A percentile compares a stretch with the other conserved stretches of the same genome.
Evolutionary conservation across 2,797 vertebrate species (phyloP).

Genomic region (Simalia tracyae): DNA sequence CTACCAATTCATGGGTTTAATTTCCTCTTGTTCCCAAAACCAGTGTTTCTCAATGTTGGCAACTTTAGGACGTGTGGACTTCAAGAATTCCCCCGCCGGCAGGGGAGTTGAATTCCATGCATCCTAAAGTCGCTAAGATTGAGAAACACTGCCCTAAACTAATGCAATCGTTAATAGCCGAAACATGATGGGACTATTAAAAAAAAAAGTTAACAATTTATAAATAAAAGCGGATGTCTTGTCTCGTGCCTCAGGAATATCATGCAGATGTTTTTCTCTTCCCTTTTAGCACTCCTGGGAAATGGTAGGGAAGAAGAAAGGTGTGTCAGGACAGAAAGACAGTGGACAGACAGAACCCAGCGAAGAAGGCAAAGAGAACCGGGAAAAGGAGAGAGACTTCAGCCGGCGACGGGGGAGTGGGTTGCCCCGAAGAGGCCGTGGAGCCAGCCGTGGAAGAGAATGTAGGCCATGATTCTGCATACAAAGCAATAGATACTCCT

Average conservation of each 20-base stretch:
- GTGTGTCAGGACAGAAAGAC: constrained; percentile 95
- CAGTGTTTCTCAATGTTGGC: too few relatives aligned
- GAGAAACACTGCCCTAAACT: too few relatives aligned
- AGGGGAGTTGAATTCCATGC: too few relatives aligned
- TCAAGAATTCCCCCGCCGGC: too few relatives aligned
- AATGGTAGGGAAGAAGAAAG: constrained; percentile 99
- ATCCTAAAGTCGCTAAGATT: too few relatives aligned
- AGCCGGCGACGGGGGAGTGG: constrained; percentile 90
- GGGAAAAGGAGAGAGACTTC: constrained; percentile 91
- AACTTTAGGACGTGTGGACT: too few relatives aligned
- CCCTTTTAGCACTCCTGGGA: constrained; percentile 92
- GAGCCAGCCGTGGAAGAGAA: constrained; percentile 92
- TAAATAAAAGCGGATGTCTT: too few relatives aligned
- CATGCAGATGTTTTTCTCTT: background rate
- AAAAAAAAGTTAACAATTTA: too few relatives aligned
- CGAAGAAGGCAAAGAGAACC: constrained; percentile 94
- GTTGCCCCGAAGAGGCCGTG: constrained; percentile 85
- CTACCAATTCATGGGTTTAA: too few relatives aligned
- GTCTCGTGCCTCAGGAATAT: background rate
- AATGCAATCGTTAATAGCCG: too few relatives aligned
- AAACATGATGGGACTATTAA: too few relatives aligned
- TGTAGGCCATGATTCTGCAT: constrained; percentile 77
- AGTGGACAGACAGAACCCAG: constrained; percentile 84
- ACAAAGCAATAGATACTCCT: background rate
- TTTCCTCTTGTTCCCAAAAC: too few relatives aligned